Conservation (phyloP, 2,888 invertebrate species). For the Nomada hirtipes region DNA sequence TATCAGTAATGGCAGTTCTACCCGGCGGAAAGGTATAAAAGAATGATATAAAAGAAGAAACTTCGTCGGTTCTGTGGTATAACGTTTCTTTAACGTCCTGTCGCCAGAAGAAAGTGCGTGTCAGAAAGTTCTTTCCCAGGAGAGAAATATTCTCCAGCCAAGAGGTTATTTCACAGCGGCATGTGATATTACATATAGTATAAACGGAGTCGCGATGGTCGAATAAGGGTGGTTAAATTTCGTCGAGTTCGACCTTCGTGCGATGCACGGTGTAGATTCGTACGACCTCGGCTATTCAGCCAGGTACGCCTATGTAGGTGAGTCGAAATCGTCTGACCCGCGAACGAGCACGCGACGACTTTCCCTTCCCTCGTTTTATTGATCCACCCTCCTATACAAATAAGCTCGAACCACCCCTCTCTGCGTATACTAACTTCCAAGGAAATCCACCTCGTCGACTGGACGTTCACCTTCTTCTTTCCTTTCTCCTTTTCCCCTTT, state of each 20-base stretch:
- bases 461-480: slow-evolving; percentile 65
- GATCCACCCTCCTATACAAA: slow-evolving; percentile 82
- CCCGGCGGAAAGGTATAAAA: neutral
- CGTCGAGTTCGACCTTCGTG: slow-evolving; percentile 63
- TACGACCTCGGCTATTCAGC: slow-evolving; percentile 62
- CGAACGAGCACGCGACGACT: slow-evolving; percentile 80
- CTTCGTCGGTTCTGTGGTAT: neutral
- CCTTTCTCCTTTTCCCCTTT: slow-evolving; percentile 10
- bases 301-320: slow-evolving; percentile 67
- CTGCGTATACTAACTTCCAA: slow-evolving; percentile 71
- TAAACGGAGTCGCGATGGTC: slow-evolving; percentile 42
- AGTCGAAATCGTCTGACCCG: slow-evolving; percentile 77
- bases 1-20: neutral
- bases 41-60: neutral
- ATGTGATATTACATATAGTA: neutral
- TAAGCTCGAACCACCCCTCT: slow-evolving; percentile 76
- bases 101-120: slow-evolving; percentile 19
- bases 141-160: slow-evolving; percentile 31
- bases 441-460: slow-evolving; percentile 71
- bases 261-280: slow-evolving; percentile 41
- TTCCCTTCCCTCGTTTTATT: slow-evolving; percentile 82
- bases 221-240: slow-evolving; percentile 47
- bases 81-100: neutral
- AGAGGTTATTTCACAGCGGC: slow-evolving; percentile 32
- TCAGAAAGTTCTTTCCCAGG: slow-evolving; percentile 17